These are phyloP conservation scores for Gerris buenoi DNA, from an alignment of 1,140 invertebrate genomes.

Conservation along the genomic window DNA sequence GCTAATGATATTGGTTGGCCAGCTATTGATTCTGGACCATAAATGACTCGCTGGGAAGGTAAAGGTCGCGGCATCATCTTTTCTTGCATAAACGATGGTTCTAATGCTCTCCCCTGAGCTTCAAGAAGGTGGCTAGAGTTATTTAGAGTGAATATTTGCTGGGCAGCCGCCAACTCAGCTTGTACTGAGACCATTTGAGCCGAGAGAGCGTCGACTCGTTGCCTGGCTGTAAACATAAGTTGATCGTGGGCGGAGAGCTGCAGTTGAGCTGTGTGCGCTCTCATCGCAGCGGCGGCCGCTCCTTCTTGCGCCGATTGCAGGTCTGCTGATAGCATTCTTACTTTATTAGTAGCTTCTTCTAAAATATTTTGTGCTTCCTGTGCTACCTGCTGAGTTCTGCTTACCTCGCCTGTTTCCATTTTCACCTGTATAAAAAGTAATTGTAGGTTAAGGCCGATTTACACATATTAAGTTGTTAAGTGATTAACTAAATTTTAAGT, in stretches of 20 bases:
- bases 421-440: slow-evolving; percentile 10
- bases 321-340: slow-evolving; percentile 9
- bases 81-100: too few relatives aligned
- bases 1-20: too few relatives aligned
- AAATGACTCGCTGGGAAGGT: too few relatives aligned
- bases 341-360: slow-evolving; percentile 14
- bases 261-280: slow-evolving; percentile 11
- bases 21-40: too few relatives aligned
- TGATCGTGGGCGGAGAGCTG: slow-evolving; percentile 14
- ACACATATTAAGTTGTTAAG: too few relatives aligned
- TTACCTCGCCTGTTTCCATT: slow-evolving; percentile 13
- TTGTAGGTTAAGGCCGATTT: too few relatives aligned
- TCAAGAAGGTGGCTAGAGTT: slow-evolving; percentile 10
- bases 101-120: background rate
- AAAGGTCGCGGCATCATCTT: too few relatives aligned
- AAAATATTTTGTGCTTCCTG: slow-evolving; percentile 6
- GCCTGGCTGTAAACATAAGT: slow-evolving; percentile 14
- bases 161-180: slow-evolving; percentile 10
- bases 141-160: slow-evolving; percentile 7
- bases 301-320: slow-evolving; percentile 11
- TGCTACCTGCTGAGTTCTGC: slow-evolving; percentile 11
- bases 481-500: too few relatives aligned
- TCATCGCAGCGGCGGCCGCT: slow-evolving; percentile 9
- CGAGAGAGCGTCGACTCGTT: slow-evolving; percentile 13
- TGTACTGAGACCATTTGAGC: slow-evolving; percentile 14